These are phyloP conservation scores for Campaea margaritaria DNA, from an alignment of 2,888 invertebrate species.

Conservation along the genomic window DNA sequence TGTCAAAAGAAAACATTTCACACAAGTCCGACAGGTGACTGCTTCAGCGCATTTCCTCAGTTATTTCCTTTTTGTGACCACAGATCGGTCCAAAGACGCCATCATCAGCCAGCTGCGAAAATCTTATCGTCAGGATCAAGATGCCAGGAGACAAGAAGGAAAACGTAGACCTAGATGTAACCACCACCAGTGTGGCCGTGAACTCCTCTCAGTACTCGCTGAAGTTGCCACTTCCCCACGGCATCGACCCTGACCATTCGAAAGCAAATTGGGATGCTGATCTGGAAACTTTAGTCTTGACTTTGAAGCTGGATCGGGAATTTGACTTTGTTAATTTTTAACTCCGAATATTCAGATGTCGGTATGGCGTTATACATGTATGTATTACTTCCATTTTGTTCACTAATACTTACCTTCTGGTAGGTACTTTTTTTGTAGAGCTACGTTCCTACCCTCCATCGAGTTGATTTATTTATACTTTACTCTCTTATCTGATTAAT, in stretches of 20 bases:
- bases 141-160: conserved; percentile 91
- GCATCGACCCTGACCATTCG: conserved; percentile 92
- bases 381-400: too few species aligned
- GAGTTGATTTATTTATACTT: too few species aligned
- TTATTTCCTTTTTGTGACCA: conserved; percentile 11
- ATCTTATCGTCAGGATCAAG: conserved; percentile 91
- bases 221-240: conserved; percentile 91
- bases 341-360: neutral
- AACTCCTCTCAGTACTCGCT: conserved; percentile 88
- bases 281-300: conserved; percentile 88
- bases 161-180: conserved; percentile 90
- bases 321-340: conserved; percentile 95
- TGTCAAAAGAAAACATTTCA: too few species aligned
- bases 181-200: conserved; percentile 86
- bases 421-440: too few species aligned
- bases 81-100: conserved; percentile 93
- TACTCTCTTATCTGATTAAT: too few species aligned
- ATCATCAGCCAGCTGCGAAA: conserved; percentile 93
- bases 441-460: too few species aligned
- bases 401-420: too few species aligned
- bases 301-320: conserved; percentile 90
- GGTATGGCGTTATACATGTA: too few species aligned
- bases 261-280: conserved; percentile 92
- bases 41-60: neutral
- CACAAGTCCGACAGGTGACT: too few species aligned